Evolutionary conservation across 2,888 invertebrate genomes (phyloP), one percentile per base, ranked within the genome.

Genomic region (Pegoplata infirma): DNA sequence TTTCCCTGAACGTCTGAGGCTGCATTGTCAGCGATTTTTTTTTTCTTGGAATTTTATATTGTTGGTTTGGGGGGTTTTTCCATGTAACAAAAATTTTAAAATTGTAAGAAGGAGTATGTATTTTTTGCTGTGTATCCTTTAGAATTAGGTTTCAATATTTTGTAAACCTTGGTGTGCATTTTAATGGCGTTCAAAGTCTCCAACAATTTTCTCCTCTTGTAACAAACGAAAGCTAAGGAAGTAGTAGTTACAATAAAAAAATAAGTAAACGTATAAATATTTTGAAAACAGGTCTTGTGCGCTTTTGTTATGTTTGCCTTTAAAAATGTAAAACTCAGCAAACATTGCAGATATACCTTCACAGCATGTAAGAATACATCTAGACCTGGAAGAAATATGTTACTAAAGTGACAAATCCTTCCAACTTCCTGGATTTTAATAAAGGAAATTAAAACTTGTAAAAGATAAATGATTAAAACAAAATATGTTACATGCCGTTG

Each of bases 1-100:
- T 53, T 69, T 74, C 55, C 78, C 69, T 59, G 53, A 69, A 66
- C 69, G 47, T 66, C 75, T 66, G 44, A 61, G 74, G 68, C 74
- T 69, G 78, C 74, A 69, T 47, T 61, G 75, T 79, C 79, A 79
- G 79, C 79, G 55, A 79, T 49, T 79, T 78, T 61, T 56, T 66
- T 59, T 69, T 61, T 56, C 71, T 59, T 69, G 7, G 46, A 59
- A 66, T 61, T 75, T 69, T 56, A 53, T 46, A 51, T 77, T 40
- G 32, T n/a, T 40, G n/a, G 49, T 46, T 55, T 71, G 28, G 8
- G n/a, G 32, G 32, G 19, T 21, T 46, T 28, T 47, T 36, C 16
- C 19, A 51, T 51, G 12, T 51, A 14, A 19, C 5, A 58, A 53
- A 28, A 53, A 61, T 67, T 74, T 51, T 53, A 53, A 66, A 66